phyloP scores from a whole-genome alignment of 2,888 invertebrate species.

The Hydraecia micacea region DNA sequence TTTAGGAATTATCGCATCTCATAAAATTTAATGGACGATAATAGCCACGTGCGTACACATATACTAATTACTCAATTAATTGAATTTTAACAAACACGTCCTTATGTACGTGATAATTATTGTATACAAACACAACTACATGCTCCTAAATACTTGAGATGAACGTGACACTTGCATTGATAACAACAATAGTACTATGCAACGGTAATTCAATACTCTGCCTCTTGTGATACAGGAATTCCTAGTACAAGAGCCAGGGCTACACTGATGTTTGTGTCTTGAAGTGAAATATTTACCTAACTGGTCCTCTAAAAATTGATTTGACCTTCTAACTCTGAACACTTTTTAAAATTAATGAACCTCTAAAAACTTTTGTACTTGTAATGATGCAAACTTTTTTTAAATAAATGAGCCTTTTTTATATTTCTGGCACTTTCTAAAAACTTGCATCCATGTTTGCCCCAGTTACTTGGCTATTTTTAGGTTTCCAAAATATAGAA shows the following conservation, averaged over 20 bases:
- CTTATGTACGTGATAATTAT: slow-evolving; percentile 36
- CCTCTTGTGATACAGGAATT: too few relatives aligned
- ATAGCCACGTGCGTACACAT: slow-evolving; percentile 41
- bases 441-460: too few relatives aligned
- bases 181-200: neutral
- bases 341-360: neutral
- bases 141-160: neutral
- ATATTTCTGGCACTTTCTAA: too few relatives aligned
- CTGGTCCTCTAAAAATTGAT: neutral
- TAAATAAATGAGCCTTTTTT: too few relatives aligned
- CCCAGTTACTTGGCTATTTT: too few relatives aligned
- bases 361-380: neutral
- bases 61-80: slow-evolving; percentile 46
- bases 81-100: slow-evolving; percentile 58
- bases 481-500: too few relatives aligned
- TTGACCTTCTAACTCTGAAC: neutral
- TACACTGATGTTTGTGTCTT: too few relatives aligned
- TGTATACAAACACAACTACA: neutral
- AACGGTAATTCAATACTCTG: neutral
- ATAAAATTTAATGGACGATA: slow-evolving; percentile 49
- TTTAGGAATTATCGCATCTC: slow-evolving; percentile 12
- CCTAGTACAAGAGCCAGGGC: too few relatives aligned
- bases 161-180: neutral
- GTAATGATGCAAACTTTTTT: neutral
- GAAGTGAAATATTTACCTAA: neutral